A percentile compares a stretch with the other conserved stretches of the same genome.
Evolutionary conservation across 2,797 vertebrate species (phyloP).

Genomic region (Protosalanx chinensis): DNA sequence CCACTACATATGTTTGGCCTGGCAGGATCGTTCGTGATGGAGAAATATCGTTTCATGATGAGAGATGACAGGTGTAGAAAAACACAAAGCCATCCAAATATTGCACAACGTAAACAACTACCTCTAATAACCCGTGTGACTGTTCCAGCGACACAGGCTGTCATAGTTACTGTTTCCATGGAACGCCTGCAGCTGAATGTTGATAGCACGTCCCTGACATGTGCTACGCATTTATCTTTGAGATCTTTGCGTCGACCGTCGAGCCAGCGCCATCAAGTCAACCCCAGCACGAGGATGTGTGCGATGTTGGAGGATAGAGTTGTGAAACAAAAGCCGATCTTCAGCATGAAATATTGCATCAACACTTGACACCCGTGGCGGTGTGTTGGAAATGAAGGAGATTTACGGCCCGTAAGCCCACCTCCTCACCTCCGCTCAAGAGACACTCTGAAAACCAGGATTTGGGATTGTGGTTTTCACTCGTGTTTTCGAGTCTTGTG

Average conservation of each 20-base stretch:
- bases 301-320: neutral
- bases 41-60: neutral
- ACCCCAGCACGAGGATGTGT: neutral
- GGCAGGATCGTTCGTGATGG: neutral
- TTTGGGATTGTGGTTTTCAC: neutral
- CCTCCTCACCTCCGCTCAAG: constrained; percentile 6
- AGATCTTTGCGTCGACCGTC: neutral
- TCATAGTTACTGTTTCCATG: neutral
- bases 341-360: constrained; percentile 4
- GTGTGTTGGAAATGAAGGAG: neutral
- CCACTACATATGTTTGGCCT: neutral
- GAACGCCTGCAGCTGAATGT: neutral
- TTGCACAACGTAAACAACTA: neutral
- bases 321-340: constrained; percentile 6
- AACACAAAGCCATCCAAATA: neutral
- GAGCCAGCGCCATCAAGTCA: neutral
- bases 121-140: neutral
- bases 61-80: neutral
- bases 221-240: neutral
- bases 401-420: constrained; percentile 11
- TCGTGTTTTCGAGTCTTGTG: constrained; percentile 11
- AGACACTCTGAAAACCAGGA: constrained; percentile 14
- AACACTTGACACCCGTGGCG: neutral
- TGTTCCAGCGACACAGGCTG: neutral
- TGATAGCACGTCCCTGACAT: neutral